These are phyloP conservation scores for Notolabrus celidotus DNA, from an alignment of 2,797 vertebrate species.

Conservation along the genomic window DNA sequence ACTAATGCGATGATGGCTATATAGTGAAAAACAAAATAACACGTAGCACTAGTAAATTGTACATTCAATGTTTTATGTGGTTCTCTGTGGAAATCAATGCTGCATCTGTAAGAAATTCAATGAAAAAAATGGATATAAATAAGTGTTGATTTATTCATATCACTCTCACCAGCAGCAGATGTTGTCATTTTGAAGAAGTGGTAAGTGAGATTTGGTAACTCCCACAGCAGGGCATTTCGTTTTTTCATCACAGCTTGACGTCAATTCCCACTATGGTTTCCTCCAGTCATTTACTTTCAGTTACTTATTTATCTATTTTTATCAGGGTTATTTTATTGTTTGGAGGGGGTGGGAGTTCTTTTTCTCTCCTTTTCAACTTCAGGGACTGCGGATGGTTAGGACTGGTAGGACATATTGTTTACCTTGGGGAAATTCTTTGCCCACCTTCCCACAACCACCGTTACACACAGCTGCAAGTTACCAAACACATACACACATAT, in stretches of 20 bases:
- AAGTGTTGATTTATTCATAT: slow-evolving; percentile 56
- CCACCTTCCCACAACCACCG: background rate
- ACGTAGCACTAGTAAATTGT: slow-evolving; percentile 29
- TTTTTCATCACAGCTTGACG: slow-evolving; percentile 41
- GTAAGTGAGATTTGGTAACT: slow-evolving; percentile 45
- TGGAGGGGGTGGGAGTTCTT: too few species aligned
- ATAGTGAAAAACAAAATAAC: slow-evolving; percentile 36
- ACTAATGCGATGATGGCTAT: slow-evolving; percentile 47
- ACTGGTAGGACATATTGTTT: too few species aligned
- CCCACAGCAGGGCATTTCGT: slow-evolving; percentile 39
- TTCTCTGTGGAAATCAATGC: slow-evolving; percentile 48
- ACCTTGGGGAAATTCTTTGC: background rate
- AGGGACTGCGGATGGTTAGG: too few species aligned
- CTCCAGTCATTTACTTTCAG: slow-evolving; percentile 38
- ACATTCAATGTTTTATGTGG: slow-evolving; percentile 46
- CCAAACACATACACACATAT: background rate
- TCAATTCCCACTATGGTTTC: slow-evolving; percentile 29
- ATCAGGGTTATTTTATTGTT: background rate
- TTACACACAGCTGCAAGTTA: slow-evolving; percentile 8
- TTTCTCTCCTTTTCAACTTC: too few species aligned
- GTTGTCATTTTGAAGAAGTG: slow-evolving; percentile 40
- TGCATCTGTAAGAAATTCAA: slow-evolving; percentile 45
- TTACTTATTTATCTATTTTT: slow-evolving; percentile 1
- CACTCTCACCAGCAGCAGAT: slow-evolving; percentile 33
- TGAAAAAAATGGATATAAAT: slow-evolving; percentile 40